Base-by-base conservation (phyloP, 2,113 vertebrate genomes). In the Apus apus region DNA sequence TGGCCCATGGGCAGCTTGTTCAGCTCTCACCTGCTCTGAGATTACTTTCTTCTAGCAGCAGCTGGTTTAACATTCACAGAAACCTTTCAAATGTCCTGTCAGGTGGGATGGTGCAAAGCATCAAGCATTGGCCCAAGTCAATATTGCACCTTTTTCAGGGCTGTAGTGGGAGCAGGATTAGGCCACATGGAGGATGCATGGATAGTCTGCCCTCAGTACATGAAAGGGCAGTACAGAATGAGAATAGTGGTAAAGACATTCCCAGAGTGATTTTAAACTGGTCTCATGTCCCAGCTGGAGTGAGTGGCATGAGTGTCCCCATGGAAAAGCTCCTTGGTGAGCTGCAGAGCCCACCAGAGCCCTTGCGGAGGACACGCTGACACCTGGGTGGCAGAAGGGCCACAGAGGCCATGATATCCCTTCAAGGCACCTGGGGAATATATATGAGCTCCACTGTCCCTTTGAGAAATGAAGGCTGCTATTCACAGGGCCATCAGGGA, bases 401-500 rank as follows among this genome's bases (percentile, higher is more conserved):
- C 4, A 60, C 27, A 29, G 13, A 23, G 2, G 1, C 62, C 13
- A 3, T 40, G 29, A 40, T 1, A 1, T 58, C 30, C n/a, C 23
- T 65, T 68, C 5, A 5, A 23, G 29, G 6, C 6, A n/a, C 2
- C 8, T 1, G 2, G 5, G 32, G 36, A 11, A 46, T 15, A 13
- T 13, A 16, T 13, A 40, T 1, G 5, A 53, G 8, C 17, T 77
- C 62, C 9, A 8, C 18, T 4, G 1, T 57, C 21, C 27, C 30
- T 74, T 60, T 66, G 51, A 53, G 21, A 38, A 29, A 38, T 6
- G 70, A 54, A 11, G 43, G 21, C 14, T 71, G 27, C 14, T 80
- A 20, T 40, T 19, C 43, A 46, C 13, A 7, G 57, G 11, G 7
- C 29, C 2, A 0, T 22, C 4, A 1, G 8, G 6, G 45, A 75